Evolutionary conservation across 2,797 vertebrate species (phyloP), one percentile per base, ranked within the genome.

Genomic region (Hipposideros larvatus): DNA sequence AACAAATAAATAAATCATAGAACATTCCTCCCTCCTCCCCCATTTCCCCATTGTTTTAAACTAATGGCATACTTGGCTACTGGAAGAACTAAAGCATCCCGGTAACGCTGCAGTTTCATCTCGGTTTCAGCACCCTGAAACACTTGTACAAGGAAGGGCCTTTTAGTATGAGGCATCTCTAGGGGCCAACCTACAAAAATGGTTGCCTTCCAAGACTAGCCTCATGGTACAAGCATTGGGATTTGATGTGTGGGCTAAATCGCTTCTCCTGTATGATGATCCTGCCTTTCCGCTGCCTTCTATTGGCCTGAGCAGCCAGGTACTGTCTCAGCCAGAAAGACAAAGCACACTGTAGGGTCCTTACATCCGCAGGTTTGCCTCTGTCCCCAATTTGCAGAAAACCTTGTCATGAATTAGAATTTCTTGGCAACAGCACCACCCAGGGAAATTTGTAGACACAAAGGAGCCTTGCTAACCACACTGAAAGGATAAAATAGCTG

Each of bases 61-160:
- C 98, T 98, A 99, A 98, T 98, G 98, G 98, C 98, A 96, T 98
- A 98, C 97, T 98, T 99, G 98, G 98, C 98, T 96, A 97, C 98
- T 96, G 95, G 95, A 95, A 98, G 98, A 97, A 98, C 97, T 97
- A 96, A 98, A 98, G 97, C 96, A 92, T 98, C 98, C 98, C 98
- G 97, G 73, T 98, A 98, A 98, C 97, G 97, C 97, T 98, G 98
- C 98, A 98, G 53, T 98, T 98, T 98, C 98, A 97, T 98, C 98
- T 98, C 97, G 87, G 97, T 98, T 98, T 97, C 96, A 98, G 98
- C 98, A 97, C 95, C 97, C 95, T 97, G 97, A 97, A 98, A 98
- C 97, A 98, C 96, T 98, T 98, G 97, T 97, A 98, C 57, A 82
- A 11, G 98, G 98, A 53, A 98, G 98, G 98, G 97, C 97, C 98